Evolutionary conservation across 1,140 invertebrate species (phyloP).

Genomic region (Drosophila kohkoa): DNA sequence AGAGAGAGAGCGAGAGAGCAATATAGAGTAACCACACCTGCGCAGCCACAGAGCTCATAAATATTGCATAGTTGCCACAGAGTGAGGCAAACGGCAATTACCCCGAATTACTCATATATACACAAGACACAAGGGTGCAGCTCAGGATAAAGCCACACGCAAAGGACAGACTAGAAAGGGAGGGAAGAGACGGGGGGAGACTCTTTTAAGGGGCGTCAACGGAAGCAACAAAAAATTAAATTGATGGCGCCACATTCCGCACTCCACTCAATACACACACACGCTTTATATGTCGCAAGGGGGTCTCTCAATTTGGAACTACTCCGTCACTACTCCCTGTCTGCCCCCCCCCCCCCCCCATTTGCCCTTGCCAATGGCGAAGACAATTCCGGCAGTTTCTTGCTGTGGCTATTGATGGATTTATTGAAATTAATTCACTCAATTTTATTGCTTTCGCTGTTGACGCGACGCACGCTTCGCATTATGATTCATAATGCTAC

Average conservation of each 20-base stretch:
- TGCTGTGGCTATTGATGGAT: constrained; percentile 66
- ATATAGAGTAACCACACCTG: constrained; percentile 47
- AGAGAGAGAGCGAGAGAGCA: too few relatives aligned
- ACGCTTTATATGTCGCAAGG: constrained; percentile 38
- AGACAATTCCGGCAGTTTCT: not conserved
- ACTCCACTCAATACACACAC: constrained; percentile 12
- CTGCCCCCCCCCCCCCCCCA: constrained; percentile 1
- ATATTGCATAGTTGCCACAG: constrained; percentile 53
- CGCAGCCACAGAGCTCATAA: constrained; percentile 54
- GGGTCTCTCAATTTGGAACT: constrained; percentile 34
- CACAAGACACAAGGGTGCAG: constrained; percentile 52
- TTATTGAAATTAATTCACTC: constrained; percentile 78
- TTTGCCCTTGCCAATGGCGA: too few relatives aligned
- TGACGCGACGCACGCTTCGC: constrained; percentile 29
- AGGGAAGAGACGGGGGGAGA: not conserved
- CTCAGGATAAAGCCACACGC: constrained; percentile 10
- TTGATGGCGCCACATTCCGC: constrained; percentile 63
- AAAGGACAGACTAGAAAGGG: not conserved
- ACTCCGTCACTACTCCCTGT: not conserved
- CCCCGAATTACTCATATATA: constrained; percentile 28
- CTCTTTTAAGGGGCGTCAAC: constrained; percentile 53
- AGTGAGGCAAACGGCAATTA: constrained; percentile 41
- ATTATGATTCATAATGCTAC: constrained; percentile 56
- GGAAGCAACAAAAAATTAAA: constrained; percentile 75
- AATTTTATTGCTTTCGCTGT: constrained; percentile 55